Conservation (phyloP, 2,797 vertebrate species). For the Hypotaenidia okinawae region DNA sequence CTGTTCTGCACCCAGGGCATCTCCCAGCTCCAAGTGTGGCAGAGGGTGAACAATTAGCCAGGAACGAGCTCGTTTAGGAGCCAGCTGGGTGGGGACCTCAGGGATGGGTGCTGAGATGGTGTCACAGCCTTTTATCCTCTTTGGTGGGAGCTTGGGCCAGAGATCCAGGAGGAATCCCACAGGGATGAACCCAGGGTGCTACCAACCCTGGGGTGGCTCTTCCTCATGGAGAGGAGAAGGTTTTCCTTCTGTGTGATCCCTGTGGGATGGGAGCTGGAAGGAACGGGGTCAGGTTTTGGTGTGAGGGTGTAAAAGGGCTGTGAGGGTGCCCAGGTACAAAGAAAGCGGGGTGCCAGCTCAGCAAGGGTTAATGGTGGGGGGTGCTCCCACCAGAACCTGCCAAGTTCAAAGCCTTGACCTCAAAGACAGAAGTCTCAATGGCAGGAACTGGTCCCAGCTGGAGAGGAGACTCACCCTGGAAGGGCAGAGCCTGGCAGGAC, state of each 20-base stretch:
- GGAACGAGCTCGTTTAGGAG: background rate
- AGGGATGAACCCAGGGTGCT: accelerated
- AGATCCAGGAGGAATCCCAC: background rate
- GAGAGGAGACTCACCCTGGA: background rate
- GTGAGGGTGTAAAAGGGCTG: background rate
- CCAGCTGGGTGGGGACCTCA: too few relatives aligned
- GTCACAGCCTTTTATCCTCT: too few relatives aligned
- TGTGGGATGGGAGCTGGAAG: accelerated
- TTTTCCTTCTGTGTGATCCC: background rate
- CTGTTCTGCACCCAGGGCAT: background rate
- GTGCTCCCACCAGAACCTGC: background rate
- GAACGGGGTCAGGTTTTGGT: background rate
- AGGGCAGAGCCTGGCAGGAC: too few relatives aligned
- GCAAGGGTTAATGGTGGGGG: accelerated
- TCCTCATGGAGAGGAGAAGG: accelerated
- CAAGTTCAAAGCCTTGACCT: background rate
- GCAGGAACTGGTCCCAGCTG: background rate
- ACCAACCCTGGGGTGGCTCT: background rate
- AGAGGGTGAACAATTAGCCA: background rate
- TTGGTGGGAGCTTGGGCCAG: background rate
- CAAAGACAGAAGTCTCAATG: background rate
- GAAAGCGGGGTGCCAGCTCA: accelerated
- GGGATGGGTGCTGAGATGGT: accelerated
- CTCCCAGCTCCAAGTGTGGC: accelerated
- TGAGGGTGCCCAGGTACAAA: accelerated